Conservation (phyloP, 2,888 invertebrate species). For the Cistogaster globosa region DNA sequence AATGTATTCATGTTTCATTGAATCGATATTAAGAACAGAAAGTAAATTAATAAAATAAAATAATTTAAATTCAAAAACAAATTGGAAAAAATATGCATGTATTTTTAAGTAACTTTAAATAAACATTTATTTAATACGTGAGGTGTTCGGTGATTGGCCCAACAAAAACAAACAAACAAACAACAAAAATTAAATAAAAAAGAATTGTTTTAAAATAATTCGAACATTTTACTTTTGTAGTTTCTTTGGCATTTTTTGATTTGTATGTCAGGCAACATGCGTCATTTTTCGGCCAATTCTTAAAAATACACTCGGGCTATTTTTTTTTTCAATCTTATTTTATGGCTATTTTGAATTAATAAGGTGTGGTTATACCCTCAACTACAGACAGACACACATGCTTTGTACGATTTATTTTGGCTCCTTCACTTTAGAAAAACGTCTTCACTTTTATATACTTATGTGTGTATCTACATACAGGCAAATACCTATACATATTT, state of each 20-base stretch:
- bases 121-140: no score
- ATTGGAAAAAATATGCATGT: no score
- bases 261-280: slow-evolving; percentile 56
- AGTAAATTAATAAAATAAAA: background rate
- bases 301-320: slow-evolving; percentile 34
- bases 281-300: slow-evolving; percentile 66
- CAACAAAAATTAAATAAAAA: background rate
- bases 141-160: no score
- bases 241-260: slow-evolving; percentile 39
- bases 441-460: background rate
- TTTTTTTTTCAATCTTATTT: background rate
- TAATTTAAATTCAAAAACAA: background rate
- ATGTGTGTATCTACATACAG: no score
- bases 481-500: background rate
- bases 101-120: no score
- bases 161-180: no score
- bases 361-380: slow-evolving; percentile 51
- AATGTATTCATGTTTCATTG: no score
- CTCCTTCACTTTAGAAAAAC: background rate
- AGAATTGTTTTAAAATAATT: slow-evolving; percentile 26
- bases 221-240: slow-evolving; percentile 49
- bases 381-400: background rate
- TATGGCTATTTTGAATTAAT: background rate
- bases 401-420: background rate
- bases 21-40: no score